These are phyloP conservation scores for Diadophis punctatus DNA, from an alignment of 2,113 vertebrate species.

Conservation along the genomic window DNA sequence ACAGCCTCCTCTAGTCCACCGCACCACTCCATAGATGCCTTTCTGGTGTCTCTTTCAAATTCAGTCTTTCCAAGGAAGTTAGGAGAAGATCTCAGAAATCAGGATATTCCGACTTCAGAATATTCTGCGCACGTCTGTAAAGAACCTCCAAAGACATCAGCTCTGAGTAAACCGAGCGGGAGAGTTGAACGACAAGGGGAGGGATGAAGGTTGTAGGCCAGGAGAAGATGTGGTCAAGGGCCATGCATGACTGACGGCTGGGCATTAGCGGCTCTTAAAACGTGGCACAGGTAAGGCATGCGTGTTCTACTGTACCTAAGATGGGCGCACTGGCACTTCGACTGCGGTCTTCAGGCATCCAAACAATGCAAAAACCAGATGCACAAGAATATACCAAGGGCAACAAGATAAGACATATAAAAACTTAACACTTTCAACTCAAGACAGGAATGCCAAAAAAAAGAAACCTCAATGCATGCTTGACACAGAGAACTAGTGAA, in stretches of 20 bases:
- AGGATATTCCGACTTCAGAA: not conserved
- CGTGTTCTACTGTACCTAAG: conserved; percentile 86
- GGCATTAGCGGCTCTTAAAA: conserved; percentile 47
- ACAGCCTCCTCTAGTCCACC: no score
- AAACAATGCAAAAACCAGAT: conserved; percentile 78
- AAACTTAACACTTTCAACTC: conserved; percentile 28
- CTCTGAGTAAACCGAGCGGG: conserved; percentile 31
- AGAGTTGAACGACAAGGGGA: conserved; percentile 19
- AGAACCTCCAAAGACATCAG: not conserved
- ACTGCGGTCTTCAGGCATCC: conserved; percentile 89
- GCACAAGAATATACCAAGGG: conserved; percentile 70
- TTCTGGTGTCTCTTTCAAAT: not conserved
- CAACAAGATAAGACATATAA: conserved; percentile 75
- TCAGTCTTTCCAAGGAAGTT: not conserved
- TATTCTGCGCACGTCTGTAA: not conserved
- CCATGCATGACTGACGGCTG: conserved; percentile 18
- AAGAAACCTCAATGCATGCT: not conserved
- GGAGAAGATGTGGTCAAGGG: conserved; percentile 27
- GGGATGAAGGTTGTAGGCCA: not conserved
- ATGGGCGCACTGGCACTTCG: conserved; percentile 92
- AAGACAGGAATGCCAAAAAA: conserved; percentile 27
- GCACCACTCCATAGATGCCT: no score
- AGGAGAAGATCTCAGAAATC: not conserved
- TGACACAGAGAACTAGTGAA: not conserved
- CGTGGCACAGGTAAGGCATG: conserved; percentile 56